A percentile compares a stretch with the other conserved stretches of the same genome.
Evolutionary conservation across 2,113 vertebrate genomes (phyloP).

Genomic region (Crotophaga sulcirostris): DNA sequence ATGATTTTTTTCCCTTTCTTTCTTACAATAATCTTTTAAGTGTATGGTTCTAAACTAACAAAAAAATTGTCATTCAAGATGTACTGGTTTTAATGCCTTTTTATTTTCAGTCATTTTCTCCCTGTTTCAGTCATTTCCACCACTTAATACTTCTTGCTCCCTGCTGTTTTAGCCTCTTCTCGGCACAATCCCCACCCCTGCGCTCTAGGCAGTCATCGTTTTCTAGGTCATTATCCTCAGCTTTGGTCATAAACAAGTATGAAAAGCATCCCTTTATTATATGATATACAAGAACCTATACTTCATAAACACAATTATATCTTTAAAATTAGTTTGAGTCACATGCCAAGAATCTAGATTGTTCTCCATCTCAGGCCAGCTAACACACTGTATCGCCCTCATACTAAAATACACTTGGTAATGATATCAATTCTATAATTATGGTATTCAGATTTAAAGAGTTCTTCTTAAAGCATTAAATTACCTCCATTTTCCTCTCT

Average conservation of each 20-base stretch:
- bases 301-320: not conserved
- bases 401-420: not conserved
- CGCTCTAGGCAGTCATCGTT: not conserved
- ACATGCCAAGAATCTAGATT: not conserved
- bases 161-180: not conserved
- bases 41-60: not conserved
- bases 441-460: not conserved
- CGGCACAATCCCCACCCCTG: not conserved
- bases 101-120: not conserved
- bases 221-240: not conserved
- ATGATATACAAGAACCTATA: not conserved
- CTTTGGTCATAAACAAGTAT: not conserved
- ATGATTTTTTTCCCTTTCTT: not conserved
- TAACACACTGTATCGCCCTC: not conserved
- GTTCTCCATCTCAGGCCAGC: not conserved
- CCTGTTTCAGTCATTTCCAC: not conserved
- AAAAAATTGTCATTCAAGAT: not conserved
- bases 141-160: not conserved
- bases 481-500: not conserved
- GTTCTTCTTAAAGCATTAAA: constrained; percentile 12
- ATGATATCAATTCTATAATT: not conserved
- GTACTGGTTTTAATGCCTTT: not conserved
- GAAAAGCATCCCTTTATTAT: not conserved
- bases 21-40: not conserved
- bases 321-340: not conserved